phyloP scores from a whole-genome alignment of 2,888 invertebrate species.

The Ganaspis brasiliensis region DNA sequence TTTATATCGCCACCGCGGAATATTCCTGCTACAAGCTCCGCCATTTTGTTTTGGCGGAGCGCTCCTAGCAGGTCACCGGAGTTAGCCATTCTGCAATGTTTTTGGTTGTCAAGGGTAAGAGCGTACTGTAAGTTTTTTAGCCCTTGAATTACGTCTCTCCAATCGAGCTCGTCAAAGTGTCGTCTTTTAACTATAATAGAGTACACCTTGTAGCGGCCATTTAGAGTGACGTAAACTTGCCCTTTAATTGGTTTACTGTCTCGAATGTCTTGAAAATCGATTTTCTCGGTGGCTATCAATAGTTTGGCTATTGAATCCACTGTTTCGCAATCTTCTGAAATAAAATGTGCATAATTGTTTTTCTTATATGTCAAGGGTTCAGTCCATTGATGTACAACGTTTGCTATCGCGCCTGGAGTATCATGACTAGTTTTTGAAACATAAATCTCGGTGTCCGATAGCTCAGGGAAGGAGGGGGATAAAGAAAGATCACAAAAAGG shows the following conservation, averaged over 20 bases:
- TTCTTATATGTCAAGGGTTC: slow-evolving; percentile 20
- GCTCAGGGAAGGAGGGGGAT: too few species aligned
- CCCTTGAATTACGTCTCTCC: neutral
- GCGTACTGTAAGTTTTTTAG: neutral
- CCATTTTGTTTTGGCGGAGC: neutral
- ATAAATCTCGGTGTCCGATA: too few species aligned
- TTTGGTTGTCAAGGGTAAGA: neutral
- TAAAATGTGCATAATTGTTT: slow-evolving; percentile 43
- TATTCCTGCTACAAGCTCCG: neutral
- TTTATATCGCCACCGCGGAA: too few species aligned
- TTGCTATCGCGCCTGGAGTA: too few species aligned
- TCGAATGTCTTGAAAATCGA: too few species aligned
- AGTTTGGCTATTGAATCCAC: slow-evolving; percentile 12
- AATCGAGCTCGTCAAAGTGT: neutral
- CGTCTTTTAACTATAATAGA: neutral
- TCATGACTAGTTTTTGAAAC: too few species aligned
- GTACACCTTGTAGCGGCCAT: neutral
- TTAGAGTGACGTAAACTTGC: too few species aligned
- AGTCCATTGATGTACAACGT: neutral
- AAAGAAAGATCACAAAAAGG: too few species aligned
- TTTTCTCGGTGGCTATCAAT: too few species aligned
- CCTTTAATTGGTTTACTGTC: too few species aligned
- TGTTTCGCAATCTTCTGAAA: slow-evolving; percentile 43
- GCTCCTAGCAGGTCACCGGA: neutral
- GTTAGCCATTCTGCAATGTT: neutral